These are phyloP conservation scores for Rhinoderma darwinii DNA, from an alignment of 2,113 vertebrate species.

Conservation along the genomic window DNA sequence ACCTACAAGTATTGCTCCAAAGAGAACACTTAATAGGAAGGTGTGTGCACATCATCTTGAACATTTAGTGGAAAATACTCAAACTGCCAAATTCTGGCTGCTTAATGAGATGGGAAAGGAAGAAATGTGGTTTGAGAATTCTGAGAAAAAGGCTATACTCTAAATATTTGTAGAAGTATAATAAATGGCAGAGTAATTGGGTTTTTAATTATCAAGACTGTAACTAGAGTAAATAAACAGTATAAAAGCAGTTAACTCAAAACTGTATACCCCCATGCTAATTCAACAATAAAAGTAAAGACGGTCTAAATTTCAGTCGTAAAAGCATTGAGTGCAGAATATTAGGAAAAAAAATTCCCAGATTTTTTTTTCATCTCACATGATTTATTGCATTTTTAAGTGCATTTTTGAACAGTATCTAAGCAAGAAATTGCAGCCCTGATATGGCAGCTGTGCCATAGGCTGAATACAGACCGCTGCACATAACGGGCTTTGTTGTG, in stretches of 20 bases:
- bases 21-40: conserved; percentile 69
- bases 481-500: too few relatives aligned
- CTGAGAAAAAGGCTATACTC: not conserved
- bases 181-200: conserved; percentile 1
- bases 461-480: too few relatives aligned
- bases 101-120: conserved; percentile 46
- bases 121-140: not conserved
- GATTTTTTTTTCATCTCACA: too few relatives aligned
- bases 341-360: not conserved
- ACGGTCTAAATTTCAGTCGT: not conserved
- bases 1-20: conserved; percentile 63
- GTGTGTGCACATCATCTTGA: conserved; percentile 64
- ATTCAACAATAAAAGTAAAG: not conserved
- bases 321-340: not conserved
- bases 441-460: too few relatives aligned
- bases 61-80: conserved; percentile 51
- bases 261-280: not conserved
- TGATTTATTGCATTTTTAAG: not conserved
- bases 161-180: conserved; percentile 12
- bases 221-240: not conserved
- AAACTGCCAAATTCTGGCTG: conserved; percentile 21
- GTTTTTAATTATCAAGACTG: not conserved
- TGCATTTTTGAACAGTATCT: too few relatives aligned
- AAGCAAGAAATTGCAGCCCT: too few relatives aligned
- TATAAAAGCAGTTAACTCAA: not conserved